Evolutionary conservation across 2,113 vertebrate genomes (phyloP), one percentile per base, ranked within the genome.

Genomic region (Pardalotus punctatus): DNA sequence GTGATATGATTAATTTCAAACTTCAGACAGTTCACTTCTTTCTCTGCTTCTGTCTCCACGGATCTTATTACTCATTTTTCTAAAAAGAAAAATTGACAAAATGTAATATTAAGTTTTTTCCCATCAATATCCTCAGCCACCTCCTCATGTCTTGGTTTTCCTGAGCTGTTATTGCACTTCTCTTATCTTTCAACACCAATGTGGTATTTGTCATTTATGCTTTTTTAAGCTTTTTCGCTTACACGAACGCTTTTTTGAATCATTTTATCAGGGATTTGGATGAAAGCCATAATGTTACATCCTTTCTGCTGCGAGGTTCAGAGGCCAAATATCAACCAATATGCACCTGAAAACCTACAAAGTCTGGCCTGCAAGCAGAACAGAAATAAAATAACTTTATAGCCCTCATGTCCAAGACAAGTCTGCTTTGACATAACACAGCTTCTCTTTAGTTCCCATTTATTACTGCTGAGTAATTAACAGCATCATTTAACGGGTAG

Each of bases 51-150:
- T 76, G 8, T 73, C 56, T 94, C 83, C 42, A 16, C 73, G 51
- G 56, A 58, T 11, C 14, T 81, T 86, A 62, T 54, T 89, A 83
- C 67, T 53, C 38, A 86, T 81, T 86, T 83, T 15, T 78, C 17
- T 67, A 78, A 84, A 93, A 56, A 79, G 23, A 71, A 95, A 70
- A 79, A 72, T 64, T 67, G 31, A 79, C 19, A 71, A 85, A 89
- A 48, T 56, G 4, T 40, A 60, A 64, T 72, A 67, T 56, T 73
- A 84, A 74, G 27, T 60, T 9, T 89, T 71, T 67, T 51, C 40
- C n/a, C 50, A 38, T 57, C 66, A 80, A 69, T 51, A 84, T 43
- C 40, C 4, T 66, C 69, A 57, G 10, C 57, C n/a, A 72, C 28
- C 17, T 90, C 28, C 48, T 71, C 47, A 57, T 10, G 12, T 71